phyloP scores from a whole-genome alignment of 2,797 vertebrate species.

The Lithobates pipiens region DNA sequence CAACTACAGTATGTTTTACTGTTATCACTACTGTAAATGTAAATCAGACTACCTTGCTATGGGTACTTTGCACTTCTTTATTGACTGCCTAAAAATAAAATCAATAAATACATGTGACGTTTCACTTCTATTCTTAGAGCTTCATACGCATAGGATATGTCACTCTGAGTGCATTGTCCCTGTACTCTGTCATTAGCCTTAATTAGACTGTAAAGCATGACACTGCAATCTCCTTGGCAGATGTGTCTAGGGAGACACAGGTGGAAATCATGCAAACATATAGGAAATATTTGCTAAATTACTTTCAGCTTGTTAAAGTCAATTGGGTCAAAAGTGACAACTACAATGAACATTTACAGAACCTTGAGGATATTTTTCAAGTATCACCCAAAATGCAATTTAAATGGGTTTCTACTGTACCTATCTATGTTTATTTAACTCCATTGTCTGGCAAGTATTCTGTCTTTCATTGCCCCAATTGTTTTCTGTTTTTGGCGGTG shows the following conservation, averaged over 20 bases:
- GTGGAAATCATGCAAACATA: not conserved
- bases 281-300: not conserved
- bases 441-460: too few species aligned
- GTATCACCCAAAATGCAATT: too few species aligned
- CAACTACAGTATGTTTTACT: not conserved
- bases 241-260: not conserved
- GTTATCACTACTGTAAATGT: not conserved
- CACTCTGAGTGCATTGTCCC: not conserved
- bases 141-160: not conserved
- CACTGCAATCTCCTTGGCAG: not conserved
- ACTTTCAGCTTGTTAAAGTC: not conserved
- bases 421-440: too few species aligned
- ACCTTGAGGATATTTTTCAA: too few species aligned
- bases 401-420: too few species aligned
- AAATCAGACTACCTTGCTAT: too few species aligned
- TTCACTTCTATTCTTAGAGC: not conserved
- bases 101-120: not conserved
- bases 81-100: not conserved
- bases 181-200: not conserved
- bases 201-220: not conserved
- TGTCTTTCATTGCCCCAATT: too few species aligned
- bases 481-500: too few species aligned
- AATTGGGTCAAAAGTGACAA: not conserved
- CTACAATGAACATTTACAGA: not conserved
- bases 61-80: not conserved